phyloP scores from a whole-genome alignment of 1,140 invertebrate species.

The Drosophila littoralis region DNA sequence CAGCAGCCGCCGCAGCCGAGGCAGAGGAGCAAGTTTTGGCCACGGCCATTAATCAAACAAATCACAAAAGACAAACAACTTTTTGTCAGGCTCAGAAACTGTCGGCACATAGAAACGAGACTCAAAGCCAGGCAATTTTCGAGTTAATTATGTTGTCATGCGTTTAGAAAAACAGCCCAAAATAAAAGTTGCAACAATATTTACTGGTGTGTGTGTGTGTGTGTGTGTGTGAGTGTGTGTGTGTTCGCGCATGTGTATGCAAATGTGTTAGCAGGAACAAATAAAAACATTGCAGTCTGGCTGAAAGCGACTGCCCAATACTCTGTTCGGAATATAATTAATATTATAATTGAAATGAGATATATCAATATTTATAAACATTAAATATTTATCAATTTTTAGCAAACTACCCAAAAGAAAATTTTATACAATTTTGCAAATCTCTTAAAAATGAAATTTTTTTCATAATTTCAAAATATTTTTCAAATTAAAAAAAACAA shows the following conservation, averaged over 20 bases:
- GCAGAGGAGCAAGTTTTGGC: slow-evolving; percentile 30
- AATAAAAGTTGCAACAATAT: slow-evolving; percentile 48
- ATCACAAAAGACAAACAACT: slow-evolving; percentile 28
- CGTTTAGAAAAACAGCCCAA: slow-evolving; percentile 41
- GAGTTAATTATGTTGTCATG: slow-evolving; percentile 75
- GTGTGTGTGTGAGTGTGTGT: not conserved
- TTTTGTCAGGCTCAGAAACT: slow-evolving; percentile 30
- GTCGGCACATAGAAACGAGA: slow-evolving; percentile 30
- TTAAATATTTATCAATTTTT: too few species aligned
- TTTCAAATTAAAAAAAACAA: not conserved
- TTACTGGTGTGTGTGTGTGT: not conserved
- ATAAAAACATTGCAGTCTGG: not conserved
- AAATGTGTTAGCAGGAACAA: slow-evolving; percentile 12
- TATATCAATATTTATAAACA: too few species aligned
- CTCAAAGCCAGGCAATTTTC: slow-evolving; percentile 36
- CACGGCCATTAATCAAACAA: slow-evolving; percentile 62
- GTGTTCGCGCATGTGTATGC: slow-evolving; percentile 23
- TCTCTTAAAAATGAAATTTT: too few species aligned
- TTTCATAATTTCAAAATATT: too few species aligned
- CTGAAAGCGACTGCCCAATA: not conserved
- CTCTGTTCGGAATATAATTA: not conserved
- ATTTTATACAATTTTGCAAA: too few species aligned
- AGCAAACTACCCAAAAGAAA: too few species aligned
- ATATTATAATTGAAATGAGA: too few species aligned
- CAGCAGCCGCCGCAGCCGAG: too few species aligned